Conservation (phyloP, 2,113 vertebrate genomes). For the Tapirus terrestris region DNA sequence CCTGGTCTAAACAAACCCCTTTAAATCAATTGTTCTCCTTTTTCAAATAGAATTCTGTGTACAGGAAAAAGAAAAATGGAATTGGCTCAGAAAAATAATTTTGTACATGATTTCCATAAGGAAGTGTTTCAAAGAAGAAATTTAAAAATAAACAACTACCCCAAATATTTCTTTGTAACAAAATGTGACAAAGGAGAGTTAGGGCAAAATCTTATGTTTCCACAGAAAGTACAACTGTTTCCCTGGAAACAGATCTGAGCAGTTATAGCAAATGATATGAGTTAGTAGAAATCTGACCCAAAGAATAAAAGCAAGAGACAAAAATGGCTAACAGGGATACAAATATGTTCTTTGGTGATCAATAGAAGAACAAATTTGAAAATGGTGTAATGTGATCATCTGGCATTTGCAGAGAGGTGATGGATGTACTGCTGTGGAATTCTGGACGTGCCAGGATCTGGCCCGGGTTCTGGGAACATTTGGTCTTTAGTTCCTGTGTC, state of each 20-base stretch:
- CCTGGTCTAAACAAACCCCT: neutral
- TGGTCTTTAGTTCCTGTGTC: neutral
- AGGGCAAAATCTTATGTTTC: neutral
- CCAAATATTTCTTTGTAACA: neutral
- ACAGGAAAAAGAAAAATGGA: neutral
- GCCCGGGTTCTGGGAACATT: neutral
- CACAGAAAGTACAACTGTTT: constrained; percentile 52
- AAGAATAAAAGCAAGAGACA: neutral
- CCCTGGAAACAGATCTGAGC: constrained; percentile 47
- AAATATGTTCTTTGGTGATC: neutral
- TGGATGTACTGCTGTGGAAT: neutral
- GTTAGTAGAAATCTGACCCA: neutral
- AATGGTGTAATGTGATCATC: neutral
- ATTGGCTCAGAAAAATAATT: neutral
- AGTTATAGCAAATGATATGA: neutral
- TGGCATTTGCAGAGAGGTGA: neutral
- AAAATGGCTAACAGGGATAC: neutral
- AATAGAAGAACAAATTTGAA: neutral
- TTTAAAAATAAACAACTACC: neutral
- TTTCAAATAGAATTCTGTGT: neutral
- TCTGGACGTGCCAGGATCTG: neutral
- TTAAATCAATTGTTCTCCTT: neutral
- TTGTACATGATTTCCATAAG: neutral
- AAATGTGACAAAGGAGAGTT: constrained; percentile 43
- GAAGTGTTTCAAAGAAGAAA: neutral